A percentile compares a stretch with the other conserved stretches of the same genome.
Conservation (phyloP, 2,888 invertebrate species). For the Boloria euphrosyne region DNA sequence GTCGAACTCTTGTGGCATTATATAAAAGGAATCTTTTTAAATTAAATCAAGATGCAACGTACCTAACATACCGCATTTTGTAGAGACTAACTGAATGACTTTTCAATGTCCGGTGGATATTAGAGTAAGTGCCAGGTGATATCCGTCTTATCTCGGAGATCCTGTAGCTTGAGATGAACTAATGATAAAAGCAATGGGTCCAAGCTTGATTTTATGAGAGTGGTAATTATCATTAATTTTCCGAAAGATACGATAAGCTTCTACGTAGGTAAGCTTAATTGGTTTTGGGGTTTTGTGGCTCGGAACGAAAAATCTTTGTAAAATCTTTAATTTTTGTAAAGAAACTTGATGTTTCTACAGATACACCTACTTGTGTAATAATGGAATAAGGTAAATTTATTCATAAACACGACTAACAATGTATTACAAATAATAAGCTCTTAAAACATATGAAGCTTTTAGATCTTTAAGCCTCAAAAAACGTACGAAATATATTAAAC, state of each 20-base stretch:
- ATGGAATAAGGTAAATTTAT: no score
- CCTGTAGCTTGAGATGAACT: slow-evolving; percentile 22
- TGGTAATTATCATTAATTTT: slow-evolving; percentile 3
- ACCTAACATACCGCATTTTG: neutral
- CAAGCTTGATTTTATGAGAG: slow-evolving; percentile 11
- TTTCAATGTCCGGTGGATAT: slow-evolving; percentile 16
- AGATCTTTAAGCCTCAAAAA: no score
- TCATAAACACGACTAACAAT: no score
- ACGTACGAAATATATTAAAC: no score
- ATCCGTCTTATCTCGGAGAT: slow-evolving; percentile 13
- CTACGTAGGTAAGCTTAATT: neutral
- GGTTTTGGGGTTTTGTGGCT: neutral
- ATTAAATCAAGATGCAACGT: slow-evolving; percentile 5
- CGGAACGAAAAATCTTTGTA: no score
- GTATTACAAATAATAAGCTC: no score
- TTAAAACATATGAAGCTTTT: no score
- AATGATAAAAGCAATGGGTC: slow-evolving; percentile 11
- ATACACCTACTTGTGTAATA: no score
- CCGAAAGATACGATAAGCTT: slow-evolving; percentile 5
- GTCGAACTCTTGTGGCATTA: neutral
- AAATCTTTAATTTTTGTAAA: no score
- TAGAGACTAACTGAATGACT: slow-evolving; percentile 21
- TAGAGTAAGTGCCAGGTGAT: slow-evolving; percentile 26
- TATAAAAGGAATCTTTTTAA: slow-evolving; percentile 3
- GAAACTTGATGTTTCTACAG: no score